Evolutionary conservation across 2,797 vertebrate species (phyloP), one percentile per base, ranked within the genome.

Genomic region (Xerus rutilus): DNA sequence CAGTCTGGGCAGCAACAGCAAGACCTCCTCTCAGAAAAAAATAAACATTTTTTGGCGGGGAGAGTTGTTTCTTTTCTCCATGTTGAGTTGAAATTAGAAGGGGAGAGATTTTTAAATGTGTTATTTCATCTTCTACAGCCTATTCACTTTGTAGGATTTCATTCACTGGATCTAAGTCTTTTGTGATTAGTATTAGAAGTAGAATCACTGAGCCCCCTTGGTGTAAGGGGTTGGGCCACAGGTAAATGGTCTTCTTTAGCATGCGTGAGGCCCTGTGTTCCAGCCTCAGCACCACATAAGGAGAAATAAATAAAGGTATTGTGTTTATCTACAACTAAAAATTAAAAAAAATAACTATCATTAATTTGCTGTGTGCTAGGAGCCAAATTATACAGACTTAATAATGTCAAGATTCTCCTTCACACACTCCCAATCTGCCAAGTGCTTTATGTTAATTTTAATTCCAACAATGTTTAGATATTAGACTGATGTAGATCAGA

Each of bases 381-480:
- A 81, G 49, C 59, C 72, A 87, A 57, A 91, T 85, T 43, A 72
- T 67, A 86, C 1, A 21, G 49, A 59, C 28, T 86, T 82, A 86
- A 89, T 30, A 59, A 59, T 54, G 74, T 81, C 52, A 93, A 57
- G 47, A 28, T 76, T 32, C 25, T 32, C 21, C 30, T 91, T 89
- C 39, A 90, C 18, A 82, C 43, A 14, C 83, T 84, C 76, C 35
- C 21, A 70, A 81, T 45, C 62, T 91, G 78, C 64, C 28, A 59
- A 65, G 62, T 67, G 35, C 54, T 94, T 91, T 79, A 65, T 77
- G 85, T 49, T 88, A 89, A 92, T 85, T 91, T 78, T 70, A 84
- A 89, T 67, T 28, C 54, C 39, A 59, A 21, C 25, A 83, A 76
- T 83, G 54, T 59, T 67, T 43, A 67, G 57, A 23, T 81, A 54